Percentiles rank a stretch among this genome's conserved stretches.
Evolutionary conservation across 2,888 invertebrate genomes (phyloP).

Genomic region (Strigamia crassipes): DNA sequence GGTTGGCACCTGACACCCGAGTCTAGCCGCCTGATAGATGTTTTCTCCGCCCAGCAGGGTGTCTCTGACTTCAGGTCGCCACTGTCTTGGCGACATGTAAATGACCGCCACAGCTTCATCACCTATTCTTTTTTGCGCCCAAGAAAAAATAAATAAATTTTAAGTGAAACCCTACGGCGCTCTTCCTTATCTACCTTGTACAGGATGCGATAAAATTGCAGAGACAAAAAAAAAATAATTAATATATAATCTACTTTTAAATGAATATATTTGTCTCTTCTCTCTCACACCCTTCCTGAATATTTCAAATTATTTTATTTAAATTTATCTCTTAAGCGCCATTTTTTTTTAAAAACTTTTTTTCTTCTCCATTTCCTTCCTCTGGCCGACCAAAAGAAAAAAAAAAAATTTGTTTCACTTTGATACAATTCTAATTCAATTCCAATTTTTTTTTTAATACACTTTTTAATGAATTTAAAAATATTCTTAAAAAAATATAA

Average conservation of each 20-base stretch:
- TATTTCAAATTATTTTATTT: background rate
- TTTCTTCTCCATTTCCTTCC: background rate
- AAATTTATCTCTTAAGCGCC: too few relatives aligned
- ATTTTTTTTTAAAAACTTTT: too few relatives aligned
- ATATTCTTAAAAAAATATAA: background rate
- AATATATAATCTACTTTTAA: background rate
- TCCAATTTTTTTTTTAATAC: too few relatives aligned
- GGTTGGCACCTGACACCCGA: conserved; percentile 1
- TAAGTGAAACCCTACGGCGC: background rate
- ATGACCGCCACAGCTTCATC: conserved; percentile 26
- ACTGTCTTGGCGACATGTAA: conserved; percentile 30
- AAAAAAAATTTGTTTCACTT: background rate
- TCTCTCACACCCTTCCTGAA: conserved; percentile 1
- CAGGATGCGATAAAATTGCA: background rate
- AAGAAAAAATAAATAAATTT: background rate
- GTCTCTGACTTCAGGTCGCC: conserved; percentile 11
- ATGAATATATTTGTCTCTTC: conserved; percentile 10
- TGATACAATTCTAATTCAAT: too few relatives aligned
- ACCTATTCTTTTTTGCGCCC: background rate
- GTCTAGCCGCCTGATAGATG: conserved; percentile 26
- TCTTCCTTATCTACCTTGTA: background rate
- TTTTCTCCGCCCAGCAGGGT: conserved; percentile 20
- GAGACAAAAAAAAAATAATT: background rate
- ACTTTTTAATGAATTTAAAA: background rate
- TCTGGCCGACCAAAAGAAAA: background rate